Evolutionary conservation across 2,797 vertebrate genomes (phyloP).

Genomic region (Tamandua tetradactyla): DNA sequence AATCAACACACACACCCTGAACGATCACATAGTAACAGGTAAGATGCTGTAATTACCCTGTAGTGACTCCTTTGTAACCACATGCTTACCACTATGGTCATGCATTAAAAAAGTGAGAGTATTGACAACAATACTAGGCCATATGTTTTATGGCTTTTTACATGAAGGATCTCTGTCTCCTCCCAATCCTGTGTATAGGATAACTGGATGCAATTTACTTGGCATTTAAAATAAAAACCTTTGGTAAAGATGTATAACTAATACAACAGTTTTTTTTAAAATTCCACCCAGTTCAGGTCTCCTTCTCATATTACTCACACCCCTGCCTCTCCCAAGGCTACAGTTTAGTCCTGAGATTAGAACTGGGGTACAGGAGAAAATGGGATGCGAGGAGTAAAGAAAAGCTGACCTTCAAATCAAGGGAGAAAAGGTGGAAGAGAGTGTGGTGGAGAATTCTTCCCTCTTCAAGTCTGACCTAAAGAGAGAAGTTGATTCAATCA

Average conservation of each 20-base stretch:
- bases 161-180: background rate
- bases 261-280: background rate
- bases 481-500: background rate
- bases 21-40: background rate
- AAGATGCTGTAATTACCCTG: constrained; percentile 36
- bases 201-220: background rate
- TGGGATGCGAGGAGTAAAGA: background rate
- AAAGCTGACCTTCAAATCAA: background rate
- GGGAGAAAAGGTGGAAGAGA: background rate
- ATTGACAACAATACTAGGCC: background rate
- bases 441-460: background rate
- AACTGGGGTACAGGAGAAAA: background rate
- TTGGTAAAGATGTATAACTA: background rate
- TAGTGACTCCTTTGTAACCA: constrained; percentile 25
- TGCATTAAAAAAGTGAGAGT: background rate
- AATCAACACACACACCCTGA: constrained; percentile 9
- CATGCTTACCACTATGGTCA: background rate
- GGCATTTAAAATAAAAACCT: background rate
- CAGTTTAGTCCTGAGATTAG: background rate
- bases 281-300: background rate
- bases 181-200: background rate
- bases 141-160: background rate
- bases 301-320: background rate
- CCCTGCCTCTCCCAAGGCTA: background rate
- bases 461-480: background rate